Evolutionary conservation across 2,113 vertebrate species (phyloP), one percentile per base, ranked within the genome.

Genomic region (Herpailurus yagouaroundi): DNA sequence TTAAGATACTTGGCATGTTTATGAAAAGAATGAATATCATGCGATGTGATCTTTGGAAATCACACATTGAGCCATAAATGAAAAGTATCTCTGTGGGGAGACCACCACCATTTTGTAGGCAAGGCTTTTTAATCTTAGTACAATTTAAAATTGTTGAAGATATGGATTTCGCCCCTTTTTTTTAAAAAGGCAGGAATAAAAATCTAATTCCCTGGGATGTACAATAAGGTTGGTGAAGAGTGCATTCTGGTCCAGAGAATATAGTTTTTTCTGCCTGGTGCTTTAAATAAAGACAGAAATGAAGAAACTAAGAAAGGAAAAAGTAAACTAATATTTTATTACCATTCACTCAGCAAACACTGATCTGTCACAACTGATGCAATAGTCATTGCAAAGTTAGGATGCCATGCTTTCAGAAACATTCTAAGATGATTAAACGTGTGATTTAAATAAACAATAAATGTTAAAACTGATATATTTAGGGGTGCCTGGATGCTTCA

Each of bases 151-250:
- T 60, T 91, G 94, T 83, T 74, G 31, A 73, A 45, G 57, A 76
- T 41, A 73, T 25, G 8, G 50, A 68, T 41, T 91, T 92, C 9
- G 7, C 13, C 87, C 31, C 55, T 93, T 27, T 82, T 82, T 91
- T 82, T 93, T 93, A 89, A 89, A 88, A 68, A 89, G 48, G 57
- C 25, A 57, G 27, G 5, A 92, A 57, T 81, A 91, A 93, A 74
- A 11, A 77, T 68, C 14, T 64, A 74, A 13, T 85, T 57, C 21
- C 1, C 23, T 52, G 5, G 25, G 2, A 38, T 77, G 18, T 85
- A 77, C 50, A 41, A 77, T 73, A 81, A 95, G 33, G 19, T 69
- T 94, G 36, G 23, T 79, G 52, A 77, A 91, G 74, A 73, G 3
- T 38, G 2, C 11, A 89, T 68, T 94, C 63, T 71, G 31, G 52